Conservation (phyloP, 2,888 invertebrate genomes). For the Tanytarsus gracilentus region DNA sequence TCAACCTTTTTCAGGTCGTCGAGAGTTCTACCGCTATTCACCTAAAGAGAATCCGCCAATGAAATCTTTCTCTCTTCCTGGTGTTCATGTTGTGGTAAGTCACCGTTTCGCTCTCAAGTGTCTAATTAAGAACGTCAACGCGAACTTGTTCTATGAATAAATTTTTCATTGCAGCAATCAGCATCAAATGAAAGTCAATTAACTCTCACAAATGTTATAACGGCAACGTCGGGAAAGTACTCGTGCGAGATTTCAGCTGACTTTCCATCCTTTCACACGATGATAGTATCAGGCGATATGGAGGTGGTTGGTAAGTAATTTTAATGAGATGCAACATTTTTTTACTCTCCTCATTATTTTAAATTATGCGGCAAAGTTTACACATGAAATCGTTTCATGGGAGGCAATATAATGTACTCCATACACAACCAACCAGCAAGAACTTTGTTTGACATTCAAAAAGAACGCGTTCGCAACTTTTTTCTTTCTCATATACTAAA, state of each 20-base stretch:
- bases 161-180: constrained; percentile 32
- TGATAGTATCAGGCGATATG: constrained; percentile 42
- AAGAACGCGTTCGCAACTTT: not conserved
- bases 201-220: constrained; percentile 39
- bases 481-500: too few relatives aligned
- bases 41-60: constrained; percentile 62
- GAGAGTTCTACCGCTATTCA: constrained; percentile 75
- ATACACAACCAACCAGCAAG: too few relatives aligned
- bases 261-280: constrained; percentile 44
- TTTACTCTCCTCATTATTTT: too few relatives aligned
- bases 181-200: constrained; percentile 43
- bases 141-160: not conserved
- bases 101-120: too few relatives aligned
- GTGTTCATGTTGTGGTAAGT: constrained; percentile 73
- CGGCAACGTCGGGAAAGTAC: constrained; percentile 41
- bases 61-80: constrained; percentile 61
- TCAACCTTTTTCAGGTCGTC: constrained; percentile 36
- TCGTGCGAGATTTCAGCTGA: constrained; percentile 44
- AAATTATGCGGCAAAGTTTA: not conserved
- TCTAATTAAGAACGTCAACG: not conserved
- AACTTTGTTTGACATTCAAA: not conserved
- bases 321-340: not conserved
- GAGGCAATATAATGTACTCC: too few relatives aligned
- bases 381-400: too few relatives aligned
- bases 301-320: constrained; percentile 42